These are phyloP conservation scores for Micromussa lordhowensis DNA, from an alignment of 92 coral and sea anemone genomes.

Conservation along the genomic window DNA sequence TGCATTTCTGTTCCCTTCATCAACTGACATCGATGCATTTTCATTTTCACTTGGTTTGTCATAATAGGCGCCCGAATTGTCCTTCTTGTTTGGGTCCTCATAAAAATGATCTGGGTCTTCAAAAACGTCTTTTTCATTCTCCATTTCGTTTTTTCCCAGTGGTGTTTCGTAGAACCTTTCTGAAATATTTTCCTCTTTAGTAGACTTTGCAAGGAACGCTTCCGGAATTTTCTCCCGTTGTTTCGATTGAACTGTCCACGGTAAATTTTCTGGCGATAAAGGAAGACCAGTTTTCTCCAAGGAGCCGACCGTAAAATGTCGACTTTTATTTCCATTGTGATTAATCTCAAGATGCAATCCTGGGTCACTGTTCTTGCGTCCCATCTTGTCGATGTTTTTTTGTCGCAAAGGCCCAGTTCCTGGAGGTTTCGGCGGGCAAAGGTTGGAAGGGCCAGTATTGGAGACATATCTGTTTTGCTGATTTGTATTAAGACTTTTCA, in stretches of 20 bases:
- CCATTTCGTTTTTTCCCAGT: conserved; percentile 20
- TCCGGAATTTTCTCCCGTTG: conserved; percentile 47
- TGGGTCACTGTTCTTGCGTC: conserved; percentile 45
- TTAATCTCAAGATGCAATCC: conserved; percentile 21
- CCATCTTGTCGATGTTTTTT: conserved; percentile 15
- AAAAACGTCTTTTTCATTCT: background rate
- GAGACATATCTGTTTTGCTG: conserved; percentile 36
- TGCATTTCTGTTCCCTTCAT: background rate
- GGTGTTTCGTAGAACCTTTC: conserved; percentile 19
- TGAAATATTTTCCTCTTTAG: conserved; percentile 14
- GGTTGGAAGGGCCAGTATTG: conserved; percentile 31
- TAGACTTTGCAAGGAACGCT: background rate
- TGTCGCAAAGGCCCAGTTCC: conserved; percentile 49
- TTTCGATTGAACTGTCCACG: conserved; percentile 37
- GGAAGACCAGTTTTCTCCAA: background rate
- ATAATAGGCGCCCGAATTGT: conserved; percentile 5
- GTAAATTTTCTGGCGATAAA: background rate
- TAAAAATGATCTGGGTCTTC: conserved; percentile 42
- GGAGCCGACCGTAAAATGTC: background rate
- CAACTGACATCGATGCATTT: background rate
- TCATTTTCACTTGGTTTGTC: conserved; percentile 35
- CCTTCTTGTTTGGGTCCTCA: conserved; percentile 34
- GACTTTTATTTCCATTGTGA: background rate
- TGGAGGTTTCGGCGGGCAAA: conserved; percentile 30
- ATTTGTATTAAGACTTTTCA: conserved; percentile 51